Percentiles rank a stretch among this genome's conserved stretches.
Conservation (phyloP, 2,797 vertebrate genomes). For the Lates japonicus region DNA sequence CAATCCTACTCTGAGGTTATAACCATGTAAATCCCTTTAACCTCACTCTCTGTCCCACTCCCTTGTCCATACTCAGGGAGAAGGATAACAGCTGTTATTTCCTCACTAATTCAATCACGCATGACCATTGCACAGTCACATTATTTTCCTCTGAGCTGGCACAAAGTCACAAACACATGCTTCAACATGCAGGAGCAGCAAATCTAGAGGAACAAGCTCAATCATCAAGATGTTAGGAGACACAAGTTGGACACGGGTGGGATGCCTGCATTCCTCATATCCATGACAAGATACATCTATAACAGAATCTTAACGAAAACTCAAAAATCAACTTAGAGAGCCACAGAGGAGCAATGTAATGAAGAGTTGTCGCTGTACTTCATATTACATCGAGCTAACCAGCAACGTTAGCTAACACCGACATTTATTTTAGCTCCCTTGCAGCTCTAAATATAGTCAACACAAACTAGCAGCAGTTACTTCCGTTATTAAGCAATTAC, state of each 20-base stretch:
- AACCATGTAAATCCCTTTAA: constrained; percentile 4
- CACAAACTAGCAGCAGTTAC: not conserved
- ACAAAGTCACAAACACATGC: constrained; percentile 41
- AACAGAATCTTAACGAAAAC: not conserved
- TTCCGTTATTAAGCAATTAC: not conserved
- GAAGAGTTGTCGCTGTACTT: constrained; percentile 29
- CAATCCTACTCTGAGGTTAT: not conserved
- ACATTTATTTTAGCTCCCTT: not conserved
- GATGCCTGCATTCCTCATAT: not conserved
- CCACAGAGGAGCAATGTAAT: not conserved
- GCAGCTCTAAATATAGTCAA: not conserved
- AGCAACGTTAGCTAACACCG: constrained; percentile 10
- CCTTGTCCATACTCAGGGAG: not conserved
- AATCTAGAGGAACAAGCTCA: constrained; percentile 26
- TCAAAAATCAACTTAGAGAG: not conserved
- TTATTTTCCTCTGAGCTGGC: constrained; percentile 37
- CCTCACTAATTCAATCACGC: constrained; percentile 18
- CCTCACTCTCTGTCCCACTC: not conserved
- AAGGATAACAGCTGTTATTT: not conserved
- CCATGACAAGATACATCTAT: not conserved
- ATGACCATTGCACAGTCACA: constrained; percentile 29
- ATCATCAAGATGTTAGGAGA: constrained; percentile 34
- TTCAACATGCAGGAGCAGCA: constrained; percentile 43
- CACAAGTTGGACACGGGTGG: not conserved
- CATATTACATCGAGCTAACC: constrained; percentile 17